Evolutionary conservation across 2,113 vertebrate genomes (phyloP).

Genomic region (Coregonus clupeaformis): DNA sequence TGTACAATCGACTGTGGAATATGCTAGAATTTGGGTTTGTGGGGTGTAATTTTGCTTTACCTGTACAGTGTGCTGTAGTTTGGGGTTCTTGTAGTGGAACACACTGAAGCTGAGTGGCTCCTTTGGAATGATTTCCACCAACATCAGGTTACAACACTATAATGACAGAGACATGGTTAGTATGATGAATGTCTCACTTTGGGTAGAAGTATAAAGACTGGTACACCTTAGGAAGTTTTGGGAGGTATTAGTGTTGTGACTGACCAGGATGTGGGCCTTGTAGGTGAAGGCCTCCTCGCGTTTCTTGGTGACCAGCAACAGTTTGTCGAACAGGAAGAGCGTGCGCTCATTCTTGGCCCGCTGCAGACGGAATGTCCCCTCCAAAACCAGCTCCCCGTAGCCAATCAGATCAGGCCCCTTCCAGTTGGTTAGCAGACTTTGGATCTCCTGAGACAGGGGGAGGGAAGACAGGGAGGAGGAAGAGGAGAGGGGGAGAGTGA

Average conservation of each 20-base stretch:
- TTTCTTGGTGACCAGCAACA: conserved; percentile 96
- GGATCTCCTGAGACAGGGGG: conserved; percentile 83
- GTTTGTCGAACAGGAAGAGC: conserved; percentile 93
- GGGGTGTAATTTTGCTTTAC: conserved; percentile 62
- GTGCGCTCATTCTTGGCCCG: conserved; percentile 96
- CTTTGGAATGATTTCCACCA: conserved; percentile 97
- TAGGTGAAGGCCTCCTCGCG: conserved; percentile 91
- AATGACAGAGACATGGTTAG: conserved; percentile 30
- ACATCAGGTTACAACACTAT: conserved; percentile 97
- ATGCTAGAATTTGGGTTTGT: not conserved
- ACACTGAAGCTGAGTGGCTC: conserved; percentile 96
- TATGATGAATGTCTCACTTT: too few relatives aligned
- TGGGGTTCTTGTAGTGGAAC: conserved; percentile 98
- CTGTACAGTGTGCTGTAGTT: conserved; percentile 98
- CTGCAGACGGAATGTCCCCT: conserved; percentile 95
- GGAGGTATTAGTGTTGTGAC: conserved; percentile 39
- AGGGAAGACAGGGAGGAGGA: not conserved
- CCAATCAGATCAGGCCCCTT: conserved; percentile 95
- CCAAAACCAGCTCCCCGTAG: conserved; percentile 92
- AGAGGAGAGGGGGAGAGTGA: not conserved
- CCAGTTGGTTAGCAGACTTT: conserved; percentile 97
- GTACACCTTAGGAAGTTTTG: too few relatives aligned
- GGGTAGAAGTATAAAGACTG: too few relatives aligned
- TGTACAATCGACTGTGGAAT: conserved; percentile 2
- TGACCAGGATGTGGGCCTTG: conserved; percentile 96